A percentile compares a stretch with the other conserved stretches of the same genome.
These are phyloP conservation scores for Sipha flava DNA, from an alignment of 1,140 invertebrate species.

Conservation along the genomic window DNA sequence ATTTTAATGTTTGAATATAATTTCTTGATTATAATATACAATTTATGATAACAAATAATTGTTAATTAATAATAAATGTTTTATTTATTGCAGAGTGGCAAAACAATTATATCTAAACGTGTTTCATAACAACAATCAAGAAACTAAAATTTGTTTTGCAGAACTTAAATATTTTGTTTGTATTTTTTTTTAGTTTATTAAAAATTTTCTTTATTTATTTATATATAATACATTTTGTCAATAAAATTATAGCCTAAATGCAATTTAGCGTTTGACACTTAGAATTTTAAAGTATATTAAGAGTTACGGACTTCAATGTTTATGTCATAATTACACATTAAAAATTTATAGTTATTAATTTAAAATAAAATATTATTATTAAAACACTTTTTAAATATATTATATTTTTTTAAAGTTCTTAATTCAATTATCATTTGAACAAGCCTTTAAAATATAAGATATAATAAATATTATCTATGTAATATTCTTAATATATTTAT, in stretches of 20 bases:
- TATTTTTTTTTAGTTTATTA: not conserved
- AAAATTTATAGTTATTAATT: not conserved
- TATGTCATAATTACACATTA: not conserved
- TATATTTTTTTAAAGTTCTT: not conserved
- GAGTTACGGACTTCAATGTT: not conserved
- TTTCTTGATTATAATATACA: too few species aligned
- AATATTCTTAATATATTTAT: not conserved
- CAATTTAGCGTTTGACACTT: not conserved
- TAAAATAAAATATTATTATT: not conserved
- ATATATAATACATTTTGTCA: conserved; percentile 3
- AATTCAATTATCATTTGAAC: not conserved
- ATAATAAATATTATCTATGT: not conserved
- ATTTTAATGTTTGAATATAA: too few species aligned
- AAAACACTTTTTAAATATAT: not conserved
- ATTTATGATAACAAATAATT: too few species aligned
- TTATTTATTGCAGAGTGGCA: conserved; percentile 9
- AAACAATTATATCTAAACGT: not conserved
- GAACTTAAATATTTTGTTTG: not conserved
- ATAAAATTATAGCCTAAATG: not conserved
- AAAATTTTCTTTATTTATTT: not conserved
- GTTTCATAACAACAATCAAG: not conserved
- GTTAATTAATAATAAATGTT: not conserved
- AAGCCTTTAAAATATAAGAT: not conserved
- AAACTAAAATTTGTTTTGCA: not conserved
- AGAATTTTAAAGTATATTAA: not conserved